Base-by-base conservation (phyloP, 1,140 invertebrate genomes). In the Drosophila yakuba region DNA sequence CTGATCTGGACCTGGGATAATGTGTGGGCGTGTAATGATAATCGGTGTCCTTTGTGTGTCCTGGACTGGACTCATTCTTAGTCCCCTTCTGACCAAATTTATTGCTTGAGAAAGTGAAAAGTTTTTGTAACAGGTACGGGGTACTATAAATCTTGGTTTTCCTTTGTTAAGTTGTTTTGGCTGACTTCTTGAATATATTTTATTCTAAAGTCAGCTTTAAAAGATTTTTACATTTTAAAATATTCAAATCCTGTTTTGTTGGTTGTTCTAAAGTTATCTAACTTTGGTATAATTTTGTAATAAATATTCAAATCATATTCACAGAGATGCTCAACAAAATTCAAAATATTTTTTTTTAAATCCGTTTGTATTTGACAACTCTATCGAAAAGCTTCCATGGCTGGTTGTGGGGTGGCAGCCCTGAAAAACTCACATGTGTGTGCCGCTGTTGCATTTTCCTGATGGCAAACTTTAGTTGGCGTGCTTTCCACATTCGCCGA, bases 1-100 rank as follows among this genome's bases (percentile, higher is more conserved):
- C 15, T 35, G 36, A 64, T 62, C 68, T 66, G 58, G 47, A 71
- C 41, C 36, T 15, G n/a, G 32, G 45, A 61, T 71, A 78, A 76
- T 83, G 84, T 79, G 83, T 78, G 84, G 84, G 80, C 58, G 84
- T 89, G 77, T 64, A 84, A 88, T 80, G 76, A 77, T 88, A 60
- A 50, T 66, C 61, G 57, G 47, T 63, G 58, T 48, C 57, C 28
- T 79, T 76, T 66, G 68, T 72, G 25, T 28, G 32, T 15, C n/a
- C 43, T 14, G 25, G 25, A 38, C 20, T 68, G 43, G 51, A 35
- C 64, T 61, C 60, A 68, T 59, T 54, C 54, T 45, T 50, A 52
- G 55, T 59, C 45, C 41, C 50, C 71, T 50, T 68, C 50, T 25
- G 14, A 11, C 23, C 14, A 62, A 73, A 62, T 74, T 59, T 80